phyloP scores from a whole-genome alignment of 1,140 invertebrate species.

The Cydia splendana region DNA sequence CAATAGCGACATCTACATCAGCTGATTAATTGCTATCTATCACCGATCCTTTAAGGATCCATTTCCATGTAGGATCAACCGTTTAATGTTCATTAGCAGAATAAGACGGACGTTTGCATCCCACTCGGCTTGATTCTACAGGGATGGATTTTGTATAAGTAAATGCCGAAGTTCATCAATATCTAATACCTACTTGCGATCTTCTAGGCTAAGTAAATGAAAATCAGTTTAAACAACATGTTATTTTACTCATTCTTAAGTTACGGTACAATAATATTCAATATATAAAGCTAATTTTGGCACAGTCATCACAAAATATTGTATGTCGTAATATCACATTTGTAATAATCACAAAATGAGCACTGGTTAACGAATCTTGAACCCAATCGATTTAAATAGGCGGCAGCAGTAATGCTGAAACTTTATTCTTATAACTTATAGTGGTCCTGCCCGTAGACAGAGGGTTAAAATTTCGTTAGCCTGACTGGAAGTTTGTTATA shows the following conservation, averaged over 20 bases:
- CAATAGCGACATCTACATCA: no score
- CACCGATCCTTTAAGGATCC: no score
- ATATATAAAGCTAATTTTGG: slow-evolving; percentile 15
- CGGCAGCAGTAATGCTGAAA: no score
- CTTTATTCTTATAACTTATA: not conserved
- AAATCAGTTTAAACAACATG: not conserved
- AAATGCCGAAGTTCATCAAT: not conserved
- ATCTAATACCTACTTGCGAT: not conserved
- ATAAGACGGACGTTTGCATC: no score
- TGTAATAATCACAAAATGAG: not conserved
- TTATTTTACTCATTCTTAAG: slow-evolving; percentile 14
- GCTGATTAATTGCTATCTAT: no score
- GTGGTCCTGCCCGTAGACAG: not conserved
- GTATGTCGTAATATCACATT: slow-evolving; percentile 5
- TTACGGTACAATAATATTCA: slow-evolving; percentile 14
- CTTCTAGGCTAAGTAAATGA: slow-evolving; percentile 1
- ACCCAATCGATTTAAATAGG: no score
- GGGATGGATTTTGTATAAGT: no score
- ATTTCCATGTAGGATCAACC: no score
- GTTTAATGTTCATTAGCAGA: no score
- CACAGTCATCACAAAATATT: not conserved
- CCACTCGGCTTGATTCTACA: not conserved
- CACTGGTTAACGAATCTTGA: not conserved
- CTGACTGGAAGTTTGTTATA: not conserved
- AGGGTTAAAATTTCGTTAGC: not conserved